Evolutionary conservation across 2,888 invertebrate species (phyloP), one percentile per base, ranked within the genome.

Genomic region (Heliconius aoede): DNA sequence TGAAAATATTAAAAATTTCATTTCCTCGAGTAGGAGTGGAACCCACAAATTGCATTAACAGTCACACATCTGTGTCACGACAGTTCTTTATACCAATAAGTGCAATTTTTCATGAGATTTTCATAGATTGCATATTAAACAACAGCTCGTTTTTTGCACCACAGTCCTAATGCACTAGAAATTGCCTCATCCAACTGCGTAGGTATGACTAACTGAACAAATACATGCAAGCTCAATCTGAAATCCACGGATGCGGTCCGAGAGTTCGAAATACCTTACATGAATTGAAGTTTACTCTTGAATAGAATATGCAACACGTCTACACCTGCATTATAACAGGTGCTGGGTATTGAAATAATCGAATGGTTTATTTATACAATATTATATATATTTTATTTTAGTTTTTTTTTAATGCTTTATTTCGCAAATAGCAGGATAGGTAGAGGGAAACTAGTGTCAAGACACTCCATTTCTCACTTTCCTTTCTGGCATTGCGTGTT

Each of bases 161-260:
- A 69, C 55, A 69, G 24, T 69, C 73, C 61, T 77, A 79, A 79
- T 77, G 68, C 73, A 77, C 77, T 75, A 75, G 77, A 75, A 79
- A 79, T 69, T 73, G 75, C 75, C 77, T 75, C 77, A 71, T 74
- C 55, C 69, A 64, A 71, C 72, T 78, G 72, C 76, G 76, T 78
- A 74, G 74, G 75, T 75, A 78, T 76, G 78, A 74, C 76, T 74
- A 73, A 72, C 28, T 76, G 76, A 74, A 74, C 76, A 76, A 77
- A 75, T 65, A 77, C 65, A 73, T 75, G 75, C 72, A 60, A 71
- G 67, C 46, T 61, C 61, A 65, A 73, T 69, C 72, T 76, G 36
- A 78, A 78, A 78, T 76, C 51, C 73, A 60, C 73, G 69, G 71
- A 76, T 40, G 68, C 73, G 69, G 73, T 73, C 40, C 40, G 72